Base-by-base conservation (phyloP, 2,888 invertebrate genomes). In the Agonopterix arenella region DNA sequence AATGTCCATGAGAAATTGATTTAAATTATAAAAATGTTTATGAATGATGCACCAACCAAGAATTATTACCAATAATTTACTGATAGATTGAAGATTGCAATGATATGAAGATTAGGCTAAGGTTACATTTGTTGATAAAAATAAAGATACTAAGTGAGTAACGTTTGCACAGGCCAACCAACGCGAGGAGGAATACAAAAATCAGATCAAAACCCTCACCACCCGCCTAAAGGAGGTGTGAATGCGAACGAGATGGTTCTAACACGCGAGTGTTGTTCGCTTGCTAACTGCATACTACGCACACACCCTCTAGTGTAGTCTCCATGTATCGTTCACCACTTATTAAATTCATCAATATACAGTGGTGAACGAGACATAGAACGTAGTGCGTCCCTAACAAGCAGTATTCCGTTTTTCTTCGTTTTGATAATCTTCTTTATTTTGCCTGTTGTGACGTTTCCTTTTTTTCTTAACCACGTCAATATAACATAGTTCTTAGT, bases 141-240 rank as follows among this genome's bases (percentile, higher is more conserved):
- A 28, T 28, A 28, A 28, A 28, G 28, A 40, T 40, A 40, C n/a
- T 40, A 40, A 40, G 40, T 40, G 40, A n/a, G 40, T 40, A 40
- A 67, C 60, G 63, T 86, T 85, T 68, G 76, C 64, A 75, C 85
- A 98, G 98, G 98, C 98, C 92, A 97, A 98, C 93, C 98, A 98
- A 93, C 96, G 98, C 81, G 98, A 98, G 91, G 98, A 98, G 93
- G 97, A 98, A 90, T 98, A 98, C 95, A 98, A 98, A 94, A 97
- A 97, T 91, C 98, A 98, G 94, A 98, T 98, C 94, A 98, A 98
- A 95, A 97, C 96, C 90, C 93, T 98, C 90, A 97, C 96, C 90
- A 96, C 96, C 91, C 97, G 98, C 91, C 97, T 98, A 93, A 98
- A 98, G 96, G 98, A 98, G 98, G 98, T 98, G 94, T 90, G 90